A percentile compares a stretch with the other conserved stretches of the same genome.
Evolutionary conservation across 2,888 invertebrate genomes (phyloP).

Genomic region (Drosophila pullipes): DNA sequence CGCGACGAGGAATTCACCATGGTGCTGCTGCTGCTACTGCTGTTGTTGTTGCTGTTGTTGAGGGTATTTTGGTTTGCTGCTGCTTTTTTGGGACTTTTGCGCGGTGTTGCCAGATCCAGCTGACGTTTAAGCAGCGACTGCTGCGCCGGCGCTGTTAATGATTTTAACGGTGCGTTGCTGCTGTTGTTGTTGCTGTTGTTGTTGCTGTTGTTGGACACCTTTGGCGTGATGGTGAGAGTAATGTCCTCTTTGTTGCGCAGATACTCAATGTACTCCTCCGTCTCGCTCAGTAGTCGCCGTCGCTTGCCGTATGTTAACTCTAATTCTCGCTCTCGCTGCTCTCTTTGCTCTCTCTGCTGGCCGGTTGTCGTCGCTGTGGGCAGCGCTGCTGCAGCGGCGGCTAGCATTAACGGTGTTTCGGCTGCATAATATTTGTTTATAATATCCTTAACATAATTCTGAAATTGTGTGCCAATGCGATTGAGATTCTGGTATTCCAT

Average conservation of each 20-base stretch:
- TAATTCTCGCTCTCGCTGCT: slow-evolving; percentile 35
- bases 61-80: slow-evolving; percentile 11
- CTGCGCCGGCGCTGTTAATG: slow-evolving; percentile 20
- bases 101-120: slow-evolving; percentile 71
- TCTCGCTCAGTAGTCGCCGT: slow-evolving; percentile 81
- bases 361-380: slow-evolving; percentile 74
- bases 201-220: slow-evolving; percentile 35
- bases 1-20: slow-evolving; percentile 52
- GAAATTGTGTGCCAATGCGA: slow-evolving; percentile 85
- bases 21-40: slow-evolving; percentile 27
- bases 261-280: slow-evolving; percentile 85
- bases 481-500: slow-evolving; percentile 85
- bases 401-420: slow-evolving; percentile 83
- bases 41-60: slow-evolving; percentile 7
- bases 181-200: slow-evolving; percentile 12
- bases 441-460: slow-evolving; percentile 85
- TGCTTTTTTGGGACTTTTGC: slow-evolving; percentile 73
- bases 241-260: slow-evolving; percentile 85
- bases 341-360: slow-evolving; percentile 54
- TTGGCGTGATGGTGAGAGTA: slow-evolving; percentile 84
- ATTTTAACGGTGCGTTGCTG: slow-evolving; percentile 23
- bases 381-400: slow-evolving; percentile 72
- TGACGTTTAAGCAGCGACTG: slow-evolving; percentile 76
- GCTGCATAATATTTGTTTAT: slow-evolving; percentile 85
- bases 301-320: slow-evolving; percentile 61